Evolutionary conservation across 2,113 vertebrate species (phyloP).

Genomic region (Rhinogobius similis): DNA sequence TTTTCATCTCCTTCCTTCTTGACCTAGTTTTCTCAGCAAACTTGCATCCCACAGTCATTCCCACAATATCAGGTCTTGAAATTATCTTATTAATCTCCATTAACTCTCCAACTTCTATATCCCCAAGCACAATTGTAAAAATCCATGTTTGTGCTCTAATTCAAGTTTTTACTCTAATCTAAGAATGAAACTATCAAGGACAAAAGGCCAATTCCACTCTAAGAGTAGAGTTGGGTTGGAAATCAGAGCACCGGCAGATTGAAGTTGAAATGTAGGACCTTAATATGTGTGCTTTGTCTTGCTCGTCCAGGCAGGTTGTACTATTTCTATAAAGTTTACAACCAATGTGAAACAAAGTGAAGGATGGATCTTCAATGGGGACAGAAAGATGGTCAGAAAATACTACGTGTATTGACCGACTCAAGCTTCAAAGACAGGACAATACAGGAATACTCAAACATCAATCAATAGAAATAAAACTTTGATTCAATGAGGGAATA

Average conservation of each 20-base stretch:
- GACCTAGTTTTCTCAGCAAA: slow-evolving; percentile 37
- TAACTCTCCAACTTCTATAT: slow-evolving; percentile 20
- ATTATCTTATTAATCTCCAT: slow-evolving; percentile 30
- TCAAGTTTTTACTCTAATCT: slow-evolving; percentile 13
- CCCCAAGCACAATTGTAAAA: slow-evolving; percentile 15
- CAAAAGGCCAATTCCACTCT: slow-evolving; percentile 35
- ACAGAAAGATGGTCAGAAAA: too few species aligned
- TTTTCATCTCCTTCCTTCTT: slow-evolving; percentile 32
- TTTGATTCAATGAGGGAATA: too few species aligned
- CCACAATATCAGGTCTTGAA: neutral
- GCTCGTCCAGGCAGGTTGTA: neutral
- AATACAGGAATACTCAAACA: too few species aligned
- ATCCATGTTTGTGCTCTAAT: slow-evolving; percentile 5
- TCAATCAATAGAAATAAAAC: too few species aligned
- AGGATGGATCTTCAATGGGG: too few species aligned
- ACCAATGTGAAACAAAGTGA: too few species aligned
- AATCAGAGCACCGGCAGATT: slow-evolving; percentile 25
- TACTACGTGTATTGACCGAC: too few species aligned
- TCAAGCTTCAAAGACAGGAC: too few species aligned
- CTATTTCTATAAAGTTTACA: too few species aligned
- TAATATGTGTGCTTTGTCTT: slow-evolving; percentile 11
- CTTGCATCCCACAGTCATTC: slow-evolving; percentile 24
- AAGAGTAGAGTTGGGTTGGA: slow-evolving; percentile 25
- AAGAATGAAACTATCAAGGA: slow-evolving; percentile 30
- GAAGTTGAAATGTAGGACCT: slow-evolving; percentile 15